A percentile compares a stretch with the other conserved stretches of the same genome.
phyloP scores from a whole-genome alignment of 1,140 invertebrate species.

The Cydia fagiglandana region DNA sequence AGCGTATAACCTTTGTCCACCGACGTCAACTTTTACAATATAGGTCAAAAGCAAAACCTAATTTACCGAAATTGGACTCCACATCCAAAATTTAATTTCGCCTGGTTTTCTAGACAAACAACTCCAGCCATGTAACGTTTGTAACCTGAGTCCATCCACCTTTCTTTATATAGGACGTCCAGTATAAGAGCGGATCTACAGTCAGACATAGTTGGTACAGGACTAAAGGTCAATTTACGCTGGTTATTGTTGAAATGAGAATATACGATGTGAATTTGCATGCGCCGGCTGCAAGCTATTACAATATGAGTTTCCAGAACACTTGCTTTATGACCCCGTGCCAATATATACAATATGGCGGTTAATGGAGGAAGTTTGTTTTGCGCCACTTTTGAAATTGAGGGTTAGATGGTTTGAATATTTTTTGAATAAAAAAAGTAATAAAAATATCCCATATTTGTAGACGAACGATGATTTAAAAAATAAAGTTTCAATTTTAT shows the following conservation, averaged over 20 bases:
- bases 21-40: not conserved
- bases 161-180: not conserved
- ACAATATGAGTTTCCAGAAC: slow-evolving; percentile 29
- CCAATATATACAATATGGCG: slow-evolving; percentile 22
- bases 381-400: not conserved
- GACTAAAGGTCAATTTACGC: not conserved
- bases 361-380: slow-evolving; percentile 2
- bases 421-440: not conserved
- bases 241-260: not conserved
- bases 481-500: too few relatives aligned
- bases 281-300: slow-evolving; percentile 10
- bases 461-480: too few relatives aligned
- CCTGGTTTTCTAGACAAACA: slow-evolving; percentile 20
- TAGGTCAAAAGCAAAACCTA: slow-evolving; percentile 6
- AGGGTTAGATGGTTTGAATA: not conserved
- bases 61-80: slow-evolving; percentile 4
- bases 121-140: not conserved
- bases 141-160: not conserved
- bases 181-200: not conserved
- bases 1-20: too few relatives aligned
- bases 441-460: not conserved
- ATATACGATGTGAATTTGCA: not conserved
- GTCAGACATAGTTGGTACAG: not conserved
- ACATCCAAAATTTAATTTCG: slow-evolving; percentile 15
- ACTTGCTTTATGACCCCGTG: not conserved